A percentile compares a stretch with the other conserved stretches of the same genome.
These are phyloP conservation scores for Lacanobia wlatinum DNA, from an alignment of 2,888 invertebrate species.

Conservation along the genomic window DNA sequence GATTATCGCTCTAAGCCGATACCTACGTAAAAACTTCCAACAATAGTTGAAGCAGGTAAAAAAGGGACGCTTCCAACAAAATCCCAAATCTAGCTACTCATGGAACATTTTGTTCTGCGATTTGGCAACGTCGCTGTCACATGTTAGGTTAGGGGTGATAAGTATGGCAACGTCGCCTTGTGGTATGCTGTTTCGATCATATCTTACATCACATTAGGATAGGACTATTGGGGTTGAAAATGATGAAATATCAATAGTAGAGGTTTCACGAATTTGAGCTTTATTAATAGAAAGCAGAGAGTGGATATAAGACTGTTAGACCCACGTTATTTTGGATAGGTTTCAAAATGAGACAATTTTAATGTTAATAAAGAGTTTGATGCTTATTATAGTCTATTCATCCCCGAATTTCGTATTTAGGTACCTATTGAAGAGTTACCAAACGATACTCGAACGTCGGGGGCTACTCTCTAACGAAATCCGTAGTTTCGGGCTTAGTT, in stretches of 20 bases:
- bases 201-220: slow-evolving; percentile 49
- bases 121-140: slow-evolving; percentile 83
- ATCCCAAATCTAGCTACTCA: slow-evolving; percentile 77
- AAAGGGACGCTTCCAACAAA: slow-evolving; percentile 70
- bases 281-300: neutral
- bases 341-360: slow-evolving; percentile 1
- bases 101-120: slow-evolving; percentile 71
- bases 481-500: no score
- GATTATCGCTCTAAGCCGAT: slow-evolving; percentile 56
- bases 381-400: neutral
- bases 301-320: neutral
- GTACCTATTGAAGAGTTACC: neutral
- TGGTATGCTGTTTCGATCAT: slow-evolving; percentile 42
- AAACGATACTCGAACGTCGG: no score
- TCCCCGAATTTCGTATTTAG: neutral
- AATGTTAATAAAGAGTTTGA: neutral
- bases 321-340: neutral
- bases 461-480: no score
- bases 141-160: slow-evolving; percentile 69
- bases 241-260: slow-evolving; percentile 17
- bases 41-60: slow-evolving; percentile 81
- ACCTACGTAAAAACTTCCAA: slow-evolving; percentile 61
- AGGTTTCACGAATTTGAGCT: neutral
- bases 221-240: slow-evolving; percentile 31
- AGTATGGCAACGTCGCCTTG: slow-evolving; percentile 78